A percentile compares a stretch with the other conserved stretches of the same genome.
phyloP scores from a whole-genome alignment of 2,888 invertebrate genomes.

The Scaptomyza flava region DNA sequence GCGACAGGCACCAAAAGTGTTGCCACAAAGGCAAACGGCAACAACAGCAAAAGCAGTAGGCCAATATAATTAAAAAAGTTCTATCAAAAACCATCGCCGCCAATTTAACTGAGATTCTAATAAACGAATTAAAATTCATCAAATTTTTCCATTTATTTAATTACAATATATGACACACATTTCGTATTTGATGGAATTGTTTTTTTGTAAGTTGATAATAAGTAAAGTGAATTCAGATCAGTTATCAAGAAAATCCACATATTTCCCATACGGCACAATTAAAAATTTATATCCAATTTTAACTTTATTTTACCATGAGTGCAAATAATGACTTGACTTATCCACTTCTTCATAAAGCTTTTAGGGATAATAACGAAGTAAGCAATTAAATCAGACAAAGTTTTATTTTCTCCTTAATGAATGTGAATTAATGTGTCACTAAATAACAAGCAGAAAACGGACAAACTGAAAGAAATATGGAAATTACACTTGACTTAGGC shows the following conservation, averaged over 20 bases:
- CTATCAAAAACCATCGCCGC: slow-evolving; percentile 8
- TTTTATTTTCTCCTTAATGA: neutral
- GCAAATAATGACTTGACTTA: neutral
- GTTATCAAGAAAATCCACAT: too few species aligned
- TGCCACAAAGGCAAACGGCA: slow-evolving; percentile 21
- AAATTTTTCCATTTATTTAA: too few species aligned
- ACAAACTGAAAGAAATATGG: neutral
- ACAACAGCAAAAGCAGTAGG: slow-evolving; percentile 4
- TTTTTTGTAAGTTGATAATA: too few species aligned
- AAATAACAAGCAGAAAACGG: neutral
- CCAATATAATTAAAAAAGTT: slow-evolving; percentile 18
- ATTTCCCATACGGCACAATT: too few species aligned
- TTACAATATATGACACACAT: too few species aligned
- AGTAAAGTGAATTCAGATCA: too few species aligned
- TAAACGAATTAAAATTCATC: neutral
- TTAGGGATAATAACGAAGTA: neutral
- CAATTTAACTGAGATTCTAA: slow-evolving; percentile 1
- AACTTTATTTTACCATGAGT: too few species aligned
- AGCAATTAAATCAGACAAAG: neutral
- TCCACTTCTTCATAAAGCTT: neutral
- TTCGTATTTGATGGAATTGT: too few species aligned
- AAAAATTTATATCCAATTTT: too few species aligned
- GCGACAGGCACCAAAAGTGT: slow-evolving; percentile 31
- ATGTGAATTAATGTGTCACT: neutral
- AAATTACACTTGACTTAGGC: neutral